These are phyloP conservation scores for Augiades crinisus DNA, from an alignment of 2,888 invertebrate species.

Conservation along the genomic window DNA sequence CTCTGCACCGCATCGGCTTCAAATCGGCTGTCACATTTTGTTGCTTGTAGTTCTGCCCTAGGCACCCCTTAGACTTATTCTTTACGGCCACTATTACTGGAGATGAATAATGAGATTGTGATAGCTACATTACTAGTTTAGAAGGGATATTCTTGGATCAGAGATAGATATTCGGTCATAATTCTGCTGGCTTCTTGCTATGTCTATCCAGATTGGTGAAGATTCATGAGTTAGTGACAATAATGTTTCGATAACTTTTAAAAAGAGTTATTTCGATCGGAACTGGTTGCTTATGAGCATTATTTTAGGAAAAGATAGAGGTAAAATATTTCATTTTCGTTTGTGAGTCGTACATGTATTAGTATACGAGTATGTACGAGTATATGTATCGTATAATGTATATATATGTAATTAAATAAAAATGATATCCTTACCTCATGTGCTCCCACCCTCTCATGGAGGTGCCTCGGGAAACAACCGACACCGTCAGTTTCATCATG, in stretches of 20 bases:
- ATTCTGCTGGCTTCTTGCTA: too few relatives aligned
- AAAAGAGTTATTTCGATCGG: too few relatives aligned
- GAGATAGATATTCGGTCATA: too few relatives aligned
- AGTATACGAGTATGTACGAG: too few relatives aligned
- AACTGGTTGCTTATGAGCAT: too few relatives aligned
- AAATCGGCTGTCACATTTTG: constrained; percentile 61
- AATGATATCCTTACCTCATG: neutral
- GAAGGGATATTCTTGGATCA: neutral
- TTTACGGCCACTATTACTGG: constrained; percentile 17
- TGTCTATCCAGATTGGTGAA: too few relatives aligned
- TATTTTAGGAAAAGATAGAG: too few relatives aligned
- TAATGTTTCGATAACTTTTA: too few relatives aligned
- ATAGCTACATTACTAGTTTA: constrained; percentile 12
- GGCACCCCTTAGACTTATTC: constrained; percentile 15
- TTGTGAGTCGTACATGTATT: too few relatives aligned
- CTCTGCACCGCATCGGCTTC: constrained; percentile 43
- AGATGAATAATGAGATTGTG: constrained; percentile 24
- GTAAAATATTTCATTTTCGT: too few relatives aligned
- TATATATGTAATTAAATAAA: neutral
- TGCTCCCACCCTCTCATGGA: neutral
- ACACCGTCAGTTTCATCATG: constrained; percentile 1
- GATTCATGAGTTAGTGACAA: too few relatives aligned
- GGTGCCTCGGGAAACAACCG: constrained; percentile 2
- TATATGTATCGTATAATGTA: too few relatives aligned
- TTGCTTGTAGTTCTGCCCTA: constrained; percentile 33